Evolutionary conservation across 2,888 invertebrate species (phyloP).

Genomic region (Spodoptera picta): DNA sequence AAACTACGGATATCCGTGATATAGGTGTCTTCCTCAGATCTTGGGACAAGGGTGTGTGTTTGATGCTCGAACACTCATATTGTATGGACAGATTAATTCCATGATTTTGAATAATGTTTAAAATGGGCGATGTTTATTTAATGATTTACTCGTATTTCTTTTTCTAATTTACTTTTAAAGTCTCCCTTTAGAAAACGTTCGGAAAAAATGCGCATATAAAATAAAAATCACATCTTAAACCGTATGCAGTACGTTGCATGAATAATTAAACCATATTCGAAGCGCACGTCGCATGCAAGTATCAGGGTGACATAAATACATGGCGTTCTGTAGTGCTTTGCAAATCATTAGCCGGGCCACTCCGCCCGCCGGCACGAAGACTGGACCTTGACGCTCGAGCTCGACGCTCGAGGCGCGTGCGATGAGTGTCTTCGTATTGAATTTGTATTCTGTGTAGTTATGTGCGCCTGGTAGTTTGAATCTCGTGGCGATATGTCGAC

Average conservation of each 20-base stretch:
- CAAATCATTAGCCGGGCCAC: slow-evolving; percentile 66
- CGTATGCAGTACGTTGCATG: slow-evolving; percentile 33
- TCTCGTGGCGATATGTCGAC: slow-evolving; percentile 1
- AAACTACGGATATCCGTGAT: slow-evolving; percentile 54
- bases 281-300: slow-evolving; percentile 43
- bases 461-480: slow-evolving; percentile 33
- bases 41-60: slow-evolving; percentile 23
- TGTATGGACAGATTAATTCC: slow-evolving; percentile 15
- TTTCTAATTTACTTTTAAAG: no score
- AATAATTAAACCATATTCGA: slow-evolving; percentile 54
- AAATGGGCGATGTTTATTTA: no score
- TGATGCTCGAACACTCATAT: slow-evolving; percentile 12
- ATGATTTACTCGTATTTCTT: no score
- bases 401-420: slow-evolving; percentile 53
- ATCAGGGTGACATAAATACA: slow-evolving; percentile 51
- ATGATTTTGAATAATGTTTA: background rate
- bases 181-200: background rate
- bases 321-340: slow-evolving; percentile 56
- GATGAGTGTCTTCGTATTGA: slow-evolving; percentile 50
- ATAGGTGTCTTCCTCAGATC: slow-evolving; percentile 45
- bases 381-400: slow-evolving; percentile 58
- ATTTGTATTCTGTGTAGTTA: slow-evolving; percentile 44
- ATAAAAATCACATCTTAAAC: slow-evolving; percentile 35
- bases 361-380: slow-evolving; percentile 52
- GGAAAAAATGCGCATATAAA: slow-evolving; percentile 15